Percentiles rank a stretch among this genome's conserved stretches.
These are phyloP conservation scores for Diarsia brunnea DNA, from an alignment of 2,888 invertebrate genomes.

Conservation along the genomic window DNA sequence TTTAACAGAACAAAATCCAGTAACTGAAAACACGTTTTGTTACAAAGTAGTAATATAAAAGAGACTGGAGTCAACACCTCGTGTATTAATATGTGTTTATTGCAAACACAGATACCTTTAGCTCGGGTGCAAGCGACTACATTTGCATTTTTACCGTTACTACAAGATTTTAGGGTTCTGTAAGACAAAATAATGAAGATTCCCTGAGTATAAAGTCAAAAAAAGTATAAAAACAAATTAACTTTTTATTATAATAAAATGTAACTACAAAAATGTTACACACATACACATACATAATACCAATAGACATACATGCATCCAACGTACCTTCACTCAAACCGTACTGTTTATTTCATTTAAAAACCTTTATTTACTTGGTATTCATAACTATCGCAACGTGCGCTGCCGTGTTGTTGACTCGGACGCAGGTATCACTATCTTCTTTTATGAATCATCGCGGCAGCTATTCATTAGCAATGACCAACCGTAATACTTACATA, in stretches of 20 bases:
- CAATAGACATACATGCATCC: no score
- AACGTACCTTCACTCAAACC: no score
- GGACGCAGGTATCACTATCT: no score
- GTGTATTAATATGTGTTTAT: conserved; percentile 56
- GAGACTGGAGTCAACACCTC: conserved; percentile 24
- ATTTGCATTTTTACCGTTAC: conserved; percentile 55
- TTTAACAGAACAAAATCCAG: conserved; percentile 10
- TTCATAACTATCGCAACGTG: no score
- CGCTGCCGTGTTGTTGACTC: no score
- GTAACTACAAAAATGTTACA: not conserved
- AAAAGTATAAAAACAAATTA: not conserved
- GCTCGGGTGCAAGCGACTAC: conserved; percentile 18
- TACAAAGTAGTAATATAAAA: conserved; percentile 19
- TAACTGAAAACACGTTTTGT: conserved; percentile 2
- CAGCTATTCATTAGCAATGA: no score
- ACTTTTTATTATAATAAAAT: conserved; percentile 3
- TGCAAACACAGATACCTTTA: conserved; percentile 38
- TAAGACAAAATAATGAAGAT: not conserved
- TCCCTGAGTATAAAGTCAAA: not conserved
- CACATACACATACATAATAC: no score
- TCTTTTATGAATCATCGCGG: no score
- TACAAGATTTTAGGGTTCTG: conserved; percentile 48
- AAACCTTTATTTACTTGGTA: no score
- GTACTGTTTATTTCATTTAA: no score
- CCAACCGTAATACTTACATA: no score